These are phyloP conservation scores for Nebria salina DNA, from an alignment of 2,888 invertebrate species.

Conservation along the genomic window DNA sequence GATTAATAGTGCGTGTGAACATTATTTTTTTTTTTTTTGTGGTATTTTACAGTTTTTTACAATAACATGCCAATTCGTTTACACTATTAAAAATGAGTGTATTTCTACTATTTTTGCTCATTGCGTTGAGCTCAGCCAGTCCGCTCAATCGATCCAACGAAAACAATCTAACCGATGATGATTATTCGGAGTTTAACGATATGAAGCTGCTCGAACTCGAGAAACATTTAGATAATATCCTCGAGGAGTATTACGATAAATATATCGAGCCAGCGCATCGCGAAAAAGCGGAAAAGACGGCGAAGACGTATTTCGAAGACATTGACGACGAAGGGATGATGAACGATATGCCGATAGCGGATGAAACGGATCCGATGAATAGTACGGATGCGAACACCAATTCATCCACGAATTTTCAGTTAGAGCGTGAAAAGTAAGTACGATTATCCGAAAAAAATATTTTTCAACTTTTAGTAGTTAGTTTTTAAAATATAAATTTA, in stretches of 20 bases:
- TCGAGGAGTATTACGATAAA: conserved; percentile 34
- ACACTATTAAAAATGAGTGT: conserved; percentile 20
- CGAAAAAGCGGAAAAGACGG: not conserved
- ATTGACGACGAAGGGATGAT: conserved; percentile 26
- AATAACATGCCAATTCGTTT: not conserved
- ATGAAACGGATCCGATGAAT: not conserved
- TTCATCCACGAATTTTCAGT: not conserved
- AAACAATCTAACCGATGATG: conserved; percentile 27
- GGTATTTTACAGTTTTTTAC: not conserved
- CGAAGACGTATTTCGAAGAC: conserved; percentile 23
- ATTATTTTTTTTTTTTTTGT: not conserved
- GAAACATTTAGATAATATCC: conserved; percentile 18
- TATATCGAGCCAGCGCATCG: conserved; percentile 17
- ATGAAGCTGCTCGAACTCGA: conserved; percentile 12
- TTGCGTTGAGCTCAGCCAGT: not conserved
- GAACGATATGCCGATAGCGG: conserved; percentile 20
- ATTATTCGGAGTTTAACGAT: conserved; percentile 9
- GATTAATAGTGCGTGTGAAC: not conserved
- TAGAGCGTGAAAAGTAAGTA: conserved; percentile 33
- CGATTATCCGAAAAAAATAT: not conserved
- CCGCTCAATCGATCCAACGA: not conserved
- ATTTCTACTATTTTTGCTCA: not conserved
- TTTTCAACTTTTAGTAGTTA: not conserved
- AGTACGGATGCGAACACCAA: not conserved
- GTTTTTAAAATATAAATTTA: not conserved